A percentile compares a stretch with the other conserved stretches of the same genome.
phyloP scores from a whole-genome alignment of 2,113 vertebrate species.

The Tragelaphus scriptus region DNA sequence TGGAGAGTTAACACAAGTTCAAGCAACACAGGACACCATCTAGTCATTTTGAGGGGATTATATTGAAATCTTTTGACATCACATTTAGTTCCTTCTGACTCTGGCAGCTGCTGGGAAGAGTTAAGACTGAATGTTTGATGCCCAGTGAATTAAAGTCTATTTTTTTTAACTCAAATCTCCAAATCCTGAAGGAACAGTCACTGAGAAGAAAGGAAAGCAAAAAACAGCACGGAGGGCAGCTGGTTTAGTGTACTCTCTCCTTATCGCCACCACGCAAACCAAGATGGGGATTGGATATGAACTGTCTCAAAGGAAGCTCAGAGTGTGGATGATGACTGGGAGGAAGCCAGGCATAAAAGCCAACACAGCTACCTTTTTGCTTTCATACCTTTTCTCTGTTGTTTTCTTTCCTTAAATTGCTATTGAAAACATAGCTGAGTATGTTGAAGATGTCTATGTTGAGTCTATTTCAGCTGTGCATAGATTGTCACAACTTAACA shows the following conservation, averaged over 20 bases:
- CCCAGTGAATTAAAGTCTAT: constrained; percentile 77
- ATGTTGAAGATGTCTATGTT: not conserved
- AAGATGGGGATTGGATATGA: constrained; percentile 56
- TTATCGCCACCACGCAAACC: not conserved
- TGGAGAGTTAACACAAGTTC: constrained; percentile 62
- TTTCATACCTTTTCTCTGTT: not conserved
- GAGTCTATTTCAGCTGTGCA: not conserved
- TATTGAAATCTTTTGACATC: constrained; percentile 59
- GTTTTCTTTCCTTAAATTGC: not conserved
- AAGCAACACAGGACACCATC: constrained; percentile 17
- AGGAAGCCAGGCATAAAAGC: constrained; percentile 65
- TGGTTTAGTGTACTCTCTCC: not conserved
- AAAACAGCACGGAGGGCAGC: constrained; percentile 62
- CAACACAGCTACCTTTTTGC: not conserved
- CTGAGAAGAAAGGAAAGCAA: constrained; percentile 68
- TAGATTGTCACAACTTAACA: not conserved
- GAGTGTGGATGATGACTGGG: constrained; percentile 81
- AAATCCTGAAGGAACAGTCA: constrained; percentile 74
- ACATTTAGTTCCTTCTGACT: constrained; percentile 45
- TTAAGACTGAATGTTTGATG: constrained; percentile 65
- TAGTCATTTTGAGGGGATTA: constrained; percentile 24
- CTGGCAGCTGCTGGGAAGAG: constrained; percentile 66
- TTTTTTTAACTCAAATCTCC: constrained; percentile 70
- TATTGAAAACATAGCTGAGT: not conserved
- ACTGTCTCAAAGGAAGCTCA: constrained; percentile 82